Base-by-base conservation (phyloP, 2,797 vertebrate genomes). In the Neosilurus hyrtlii region DNA sequence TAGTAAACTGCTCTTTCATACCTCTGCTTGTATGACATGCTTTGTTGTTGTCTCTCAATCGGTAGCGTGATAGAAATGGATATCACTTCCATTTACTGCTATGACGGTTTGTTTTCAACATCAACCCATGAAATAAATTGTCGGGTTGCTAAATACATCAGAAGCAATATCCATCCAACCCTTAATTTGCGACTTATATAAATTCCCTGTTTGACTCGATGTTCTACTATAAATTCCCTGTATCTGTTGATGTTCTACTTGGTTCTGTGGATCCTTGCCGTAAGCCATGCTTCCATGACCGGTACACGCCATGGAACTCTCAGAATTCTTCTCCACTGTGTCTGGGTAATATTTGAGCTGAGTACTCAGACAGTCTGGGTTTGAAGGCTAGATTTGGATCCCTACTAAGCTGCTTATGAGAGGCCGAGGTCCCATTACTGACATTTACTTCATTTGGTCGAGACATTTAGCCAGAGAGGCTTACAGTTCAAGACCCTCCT, bases 321-420 rank as follows among this genome's bases (percentile, higher is more conserved):
- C 56, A 52, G 3, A 86, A 85, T 87, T 77, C 80, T 89, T 75
- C 70, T 89, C 86, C 87, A 85, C 89, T 87, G 82, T 84, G 87
- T 85, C 86, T 88, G 59, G 81, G 68, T 66, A 62, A 86, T 73
- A 51, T 71, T 71, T 15, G 22, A 22, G 18, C n/a, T 72, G 24
- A 52, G 22, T n/a, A 51, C n/a, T 72, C 49, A 52, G n/a, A 52
- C 14, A 52, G 14, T 22, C 68, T 70, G 68, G 68, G n/a, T 70
- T 70, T 90, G 90, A 92, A 94, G 92, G 89, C 86, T 63, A 88
- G 89, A 91, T 89, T 90, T 66, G 71, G 73, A 81, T 83, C 85
- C 85, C 59, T 85, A 93, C 22, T 24, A 6, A 9, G 43, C 22
- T 11, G 37, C 93, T 93, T 83, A 70, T 86, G 90, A 90, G 59